These are phyloP conservation scores for Acronicta leporina DNA, from an alignment of 2,888 invertebrate genomes.

Conservation along the genomic window DNA sequence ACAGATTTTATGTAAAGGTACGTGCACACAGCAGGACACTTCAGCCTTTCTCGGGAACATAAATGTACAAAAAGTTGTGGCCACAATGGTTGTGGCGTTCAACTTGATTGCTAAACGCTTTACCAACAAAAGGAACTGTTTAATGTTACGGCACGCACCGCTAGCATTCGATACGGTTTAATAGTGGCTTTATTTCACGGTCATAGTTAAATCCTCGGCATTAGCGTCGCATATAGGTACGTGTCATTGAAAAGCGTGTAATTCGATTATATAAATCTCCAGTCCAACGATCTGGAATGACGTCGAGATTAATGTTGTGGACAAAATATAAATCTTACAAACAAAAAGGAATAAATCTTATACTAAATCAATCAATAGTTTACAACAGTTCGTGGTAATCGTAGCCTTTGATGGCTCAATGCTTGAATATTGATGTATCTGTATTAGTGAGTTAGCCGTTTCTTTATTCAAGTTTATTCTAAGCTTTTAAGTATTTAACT, in stretches of 20 bases:
- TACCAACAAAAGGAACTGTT: slow-evolving; percentile 84
- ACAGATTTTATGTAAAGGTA: slow-evolving; percentile 31
- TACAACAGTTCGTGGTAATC: slow-evolving; percentile 33
- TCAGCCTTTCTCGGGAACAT: slow-evolving; percentile 37
- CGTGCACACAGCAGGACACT: slow-evolving; percentile 40
- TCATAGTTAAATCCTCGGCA: slow-evolving; percentile 64
- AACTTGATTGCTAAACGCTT: slow-evolving; percentile 77
- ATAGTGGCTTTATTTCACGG: slow-evolving; percentile 60
- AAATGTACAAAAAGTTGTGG: slow-evolving; percentile 67
- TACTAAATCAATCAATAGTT: slow-evolving; percentile 49
- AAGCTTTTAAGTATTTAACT: neutral
- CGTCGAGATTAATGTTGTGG: slow-evolving; percentile 51
- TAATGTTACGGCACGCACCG: slow-evolving; percentile 84
- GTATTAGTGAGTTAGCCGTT: slow-evolving; percentile 8
- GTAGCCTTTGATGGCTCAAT: slow-evolving; percentile 37
- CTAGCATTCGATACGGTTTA: slow-evolving; percentile 72
- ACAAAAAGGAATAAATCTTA: slow-evolving; percentile 27
- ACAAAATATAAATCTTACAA: slow-evolving; percentile 46
- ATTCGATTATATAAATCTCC: slow-evolving; percentile 57
- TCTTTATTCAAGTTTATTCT: slow-evolving; percentile 18
- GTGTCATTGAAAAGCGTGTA: slow-evolving; percentile 58
- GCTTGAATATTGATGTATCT: slow-evolving; percentile 24
- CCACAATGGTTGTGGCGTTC: slow-evolving; percentile 71
- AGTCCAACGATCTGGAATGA: slow-evolving; percentile 49
- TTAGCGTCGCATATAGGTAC: slow-evolving; percentile 57